These are phyloP conservation scores for Pelmatolapia mariae DNA, from an alignment of 2,113 vertebrate genomes.

Conservation along the genomic window DNA sequence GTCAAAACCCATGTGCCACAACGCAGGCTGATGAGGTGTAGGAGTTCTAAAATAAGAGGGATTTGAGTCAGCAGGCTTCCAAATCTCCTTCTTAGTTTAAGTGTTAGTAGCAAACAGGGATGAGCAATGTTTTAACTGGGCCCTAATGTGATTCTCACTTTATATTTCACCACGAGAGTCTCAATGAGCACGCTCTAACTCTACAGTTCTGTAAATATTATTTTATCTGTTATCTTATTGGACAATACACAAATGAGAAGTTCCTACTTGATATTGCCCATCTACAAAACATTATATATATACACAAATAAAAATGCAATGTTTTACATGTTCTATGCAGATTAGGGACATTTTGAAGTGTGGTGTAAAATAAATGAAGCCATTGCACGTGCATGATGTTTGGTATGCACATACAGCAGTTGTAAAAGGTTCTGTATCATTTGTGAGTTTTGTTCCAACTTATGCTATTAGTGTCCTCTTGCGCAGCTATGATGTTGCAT, in stretches of 20 bases:
- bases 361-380: background rate
- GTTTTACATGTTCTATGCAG: background rate
- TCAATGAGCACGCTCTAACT: background rate
- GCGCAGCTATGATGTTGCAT: background rate
- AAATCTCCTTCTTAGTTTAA: conserved; percentile 21
- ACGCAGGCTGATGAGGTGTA: conserved; percentile 15
- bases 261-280: background rate
- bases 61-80: conserved; percentile 39
- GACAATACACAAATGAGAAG: background rate
- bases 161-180: background rate
- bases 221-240: background rate
- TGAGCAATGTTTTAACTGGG: background rate
- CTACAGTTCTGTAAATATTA: background rate
- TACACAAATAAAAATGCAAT: background rate
- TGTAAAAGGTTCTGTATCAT: background rate
- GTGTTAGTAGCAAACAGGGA: background rate
- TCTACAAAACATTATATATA: background rate
- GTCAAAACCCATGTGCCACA: conserved; percentile 28
- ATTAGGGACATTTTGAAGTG: background rate
- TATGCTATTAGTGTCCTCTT: background rate
- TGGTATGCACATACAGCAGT: background rate
- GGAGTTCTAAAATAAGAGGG: conserved; percentile 41
- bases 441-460: background rate
- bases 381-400: background rate
- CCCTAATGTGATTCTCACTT: background rate